These are phyloP conservation scores for Aptenodytes patagonicus DNA, from an alignment of 2,113 vertebrate genomes.

Conservation along the genomic window DNA sequence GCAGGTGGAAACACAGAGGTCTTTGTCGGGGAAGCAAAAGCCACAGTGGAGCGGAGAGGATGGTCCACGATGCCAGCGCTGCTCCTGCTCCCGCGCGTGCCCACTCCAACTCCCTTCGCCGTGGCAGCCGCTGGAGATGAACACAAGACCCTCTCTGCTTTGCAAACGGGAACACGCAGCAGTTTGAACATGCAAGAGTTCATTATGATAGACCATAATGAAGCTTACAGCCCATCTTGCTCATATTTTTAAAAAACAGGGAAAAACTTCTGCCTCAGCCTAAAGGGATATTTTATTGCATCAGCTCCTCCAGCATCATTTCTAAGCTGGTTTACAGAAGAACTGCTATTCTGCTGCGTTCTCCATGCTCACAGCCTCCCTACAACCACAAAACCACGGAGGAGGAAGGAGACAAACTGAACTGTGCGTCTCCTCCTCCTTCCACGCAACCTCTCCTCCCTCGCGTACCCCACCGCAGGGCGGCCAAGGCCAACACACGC, in stretches of 20 bases:
- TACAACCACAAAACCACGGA: neutral
- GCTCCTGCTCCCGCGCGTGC: neutral
- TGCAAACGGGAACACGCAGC: accelerated
- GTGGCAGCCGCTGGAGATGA: accelerated
- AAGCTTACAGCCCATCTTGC: accelerated
- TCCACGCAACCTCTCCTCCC: neutral
- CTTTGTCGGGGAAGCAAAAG: neutral
- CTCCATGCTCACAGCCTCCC: neutral
- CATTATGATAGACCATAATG: accelerated
- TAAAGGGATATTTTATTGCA: accelerated
- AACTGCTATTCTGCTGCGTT: accelerated
- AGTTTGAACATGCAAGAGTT: too few species aligned
- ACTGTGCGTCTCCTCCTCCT: neutral
- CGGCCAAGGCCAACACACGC: accelerated
- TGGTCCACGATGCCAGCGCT: neutral
- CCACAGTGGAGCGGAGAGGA: neutral
- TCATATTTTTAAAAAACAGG: accelerated
- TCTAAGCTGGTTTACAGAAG: neutral
- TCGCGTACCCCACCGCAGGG: accelerated
- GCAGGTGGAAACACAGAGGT: neutral
- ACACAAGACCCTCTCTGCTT: neutral
- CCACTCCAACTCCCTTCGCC: accelerated
- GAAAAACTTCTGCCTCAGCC: neutral
- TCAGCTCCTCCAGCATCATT: neutral
- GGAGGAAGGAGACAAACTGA: too few species aligned